phyloP scores from a whole-genome alignment of 2,888 invertebrate genomes.

The Drosophila merina region DNA sequence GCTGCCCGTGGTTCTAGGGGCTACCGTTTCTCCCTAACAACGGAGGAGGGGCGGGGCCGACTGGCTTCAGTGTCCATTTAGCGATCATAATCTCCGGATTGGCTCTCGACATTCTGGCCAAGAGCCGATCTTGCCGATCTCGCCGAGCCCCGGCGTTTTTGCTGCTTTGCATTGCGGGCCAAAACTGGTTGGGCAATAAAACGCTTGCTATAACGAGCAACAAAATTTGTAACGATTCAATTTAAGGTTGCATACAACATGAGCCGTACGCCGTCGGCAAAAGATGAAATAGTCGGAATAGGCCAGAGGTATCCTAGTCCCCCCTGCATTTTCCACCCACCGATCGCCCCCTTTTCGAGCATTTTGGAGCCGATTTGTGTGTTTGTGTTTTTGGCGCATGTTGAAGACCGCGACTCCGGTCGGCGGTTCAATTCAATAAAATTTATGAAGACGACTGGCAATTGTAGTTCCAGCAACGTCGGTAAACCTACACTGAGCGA shows the following conservation, averaged over 20 bases:
- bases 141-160: constrained; percentile 9
- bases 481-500: constrained; percentile 14
- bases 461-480: constrained; percentile 67
- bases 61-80: constrained; percentile 26
- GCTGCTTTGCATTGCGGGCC: constrained; percentile 60
- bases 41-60: constrained; percentile 3
- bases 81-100: constrained; percentile 67
- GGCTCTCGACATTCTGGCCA: constrained; percentile 20
- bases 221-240: constrained; percentile 82
- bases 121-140: neutral
- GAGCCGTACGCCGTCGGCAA: constrained; percentile 66
- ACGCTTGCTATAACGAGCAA: constrained; percentile 82
- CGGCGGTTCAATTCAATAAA: constrained; percentile 72
- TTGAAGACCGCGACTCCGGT: constrained; percentile 43
- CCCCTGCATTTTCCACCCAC: constrained; percentile 8
- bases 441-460: constrained; percentile 79
- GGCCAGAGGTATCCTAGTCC: constrained; percentile 47
- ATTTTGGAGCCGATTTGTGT: constrained; percentile 34
- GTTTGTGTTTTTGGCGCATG: constrained; percentile 67
- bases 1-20: constrained; percentile 50
- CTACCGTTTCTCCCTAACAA: constrained; percentile 50
- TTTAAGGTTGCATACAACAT: constrained; percentile 78
- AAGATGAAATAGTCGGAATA: constrained; percentile 78
- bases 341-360: neutral
- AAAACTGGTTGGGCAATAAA: constrained; percentile 77